A percentile compares a stretch with the other conserved stretches of the same genome.
Conservation (phyloP, 2,888 invertebrate species). For the Ctenicera cuprea region DNA sequence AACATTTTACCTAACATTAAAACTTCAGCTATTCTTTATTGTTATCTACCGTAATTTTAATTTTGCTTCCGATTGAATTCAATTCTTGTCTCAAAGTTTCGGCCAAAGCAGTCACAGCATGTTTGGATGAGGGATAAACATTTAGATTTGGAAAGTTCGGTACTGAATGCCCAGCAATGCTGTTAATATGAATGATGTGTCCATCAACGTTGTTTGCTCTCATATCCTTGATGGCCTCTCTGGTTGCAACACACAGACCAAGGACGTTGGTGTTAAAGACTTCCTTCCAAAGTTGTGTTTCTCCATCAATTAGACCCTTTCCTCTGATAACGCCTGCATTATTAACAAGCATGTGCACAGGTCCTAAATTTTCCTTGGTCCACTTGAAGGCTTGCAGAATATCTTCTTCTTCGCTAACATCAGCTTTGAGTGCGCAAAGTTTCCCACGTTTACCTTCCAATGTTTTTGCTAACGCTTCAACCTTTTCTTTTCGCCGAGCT, state of each 20-base stretch:
- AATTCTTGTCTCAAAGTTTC: slow-evolving; percentile 18
- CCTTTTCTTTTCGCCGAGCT: not conserved
- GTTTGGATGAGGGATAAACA: slow-evolving; percentile 17
- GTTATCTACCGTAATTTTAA: slow-evolving; percentile 22
- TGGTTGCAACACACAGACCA: slow-evolving; percentile 51
- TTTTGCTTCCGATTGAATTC: not conserved
- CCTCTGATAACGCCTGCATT: slow-evolving; percentile 50
- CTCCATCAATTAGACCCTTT: slow-evolving; percentile 51
- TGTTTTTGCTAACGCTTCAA: slow-evolving; percentile 3
- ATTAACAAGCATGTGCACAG: slow-evolving; percentile 53
- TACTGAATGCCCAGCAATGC: slow-evolving; percentile 2
- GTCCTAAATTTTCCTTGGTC: slow-evolving; percentile 50
- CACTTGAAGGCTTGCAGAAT: slow-evolving; percentile 51
- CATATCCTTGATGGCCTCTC: slow-evolving; percentile 58
- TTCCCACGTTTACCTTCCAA: slow-evolving; percentile 16
- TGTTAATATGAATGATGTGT: slow-evolving; percentile 23
- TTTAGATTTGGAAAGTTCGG: not conserved
- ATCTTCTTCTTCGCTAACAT: slow-evolving; percentile 49
- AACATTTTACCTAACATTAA: not conserved
- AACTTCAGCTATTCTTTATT: not conserved
- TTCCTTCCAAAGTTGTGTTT: slow-evolving; percentile 56
- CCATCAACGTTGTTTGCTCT: slow-evolving; percentile 52
- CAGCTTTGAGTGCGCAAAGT: slow-evolving; percentile 40
- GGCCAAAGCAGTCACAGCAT: slow-evolving; percentile 18
- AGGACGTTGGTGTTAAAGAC: slow-evolving; percentile 60